Conservation (phyloP, 2,797 vertebrate species). For the Jordanella pulchra region DNA sequence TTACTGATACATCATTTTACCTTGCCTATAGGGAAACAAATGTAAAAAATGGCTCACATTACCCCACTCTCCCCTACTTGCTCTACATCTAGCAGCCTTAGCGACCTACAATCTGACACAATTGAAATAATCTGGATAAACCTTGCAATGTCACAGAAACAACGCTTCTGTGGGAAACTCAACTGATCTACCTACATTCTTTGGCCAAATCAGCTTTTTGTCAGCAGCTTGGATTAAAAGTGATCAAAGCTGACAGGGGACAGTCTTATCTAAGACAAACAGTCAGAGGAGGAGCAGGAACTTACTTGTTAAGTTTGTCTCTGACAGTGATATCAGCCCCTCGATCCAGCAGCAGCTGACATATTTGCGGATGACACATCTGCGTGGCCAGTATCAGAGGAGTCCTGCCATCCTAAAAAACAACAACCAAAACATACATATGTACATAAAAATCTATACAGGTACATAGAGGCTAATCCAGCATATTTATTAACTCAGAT, state of each 20-base stretch:
- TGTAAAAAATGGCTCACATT: too few relatives aligned
- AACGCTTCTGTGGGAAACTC: neutral
- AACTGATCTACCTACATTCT: neutral
- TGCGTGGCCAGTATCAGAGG: conserved; percentile 95
- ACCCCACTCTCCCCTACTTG: too few relatives aligned
- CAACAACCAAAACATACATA: conserved; percentile 3
- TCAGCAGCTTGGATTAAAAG: neutral
- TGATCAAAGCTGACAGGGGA: neutral
- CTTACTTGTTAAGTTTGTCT: conserved; percentile 95
- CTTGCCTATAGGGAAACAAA: too few relatives aligned
- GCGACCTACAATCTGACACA: neutral
- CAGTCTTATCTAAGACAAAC: neutral
- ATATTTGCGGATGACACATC: conserved; percentile 92
- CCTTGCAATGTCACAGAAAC: neutral
- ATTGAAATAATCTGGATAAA: neutral
- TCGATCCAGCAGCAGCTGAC: conserved; percentile 90
- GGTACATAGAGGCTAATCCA: neutral
- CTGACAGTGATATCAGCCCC: conserved; percentile 87
- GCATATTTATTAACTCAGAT: neutral
- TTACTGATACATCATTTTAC: too few relatives aligned
- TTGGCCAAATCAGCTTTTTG: conserved; percentile 10
- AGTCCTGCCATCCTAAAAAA: conserved; percentile 89
- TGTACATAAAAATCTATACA: neutral
- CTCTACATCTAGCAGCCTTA: neutral
- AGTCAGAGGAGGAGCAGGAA: neutral